phyloP scores from a whole-genome alignment of 1,140 invertebrate species.

The Drosophila takahashii region DNA sequence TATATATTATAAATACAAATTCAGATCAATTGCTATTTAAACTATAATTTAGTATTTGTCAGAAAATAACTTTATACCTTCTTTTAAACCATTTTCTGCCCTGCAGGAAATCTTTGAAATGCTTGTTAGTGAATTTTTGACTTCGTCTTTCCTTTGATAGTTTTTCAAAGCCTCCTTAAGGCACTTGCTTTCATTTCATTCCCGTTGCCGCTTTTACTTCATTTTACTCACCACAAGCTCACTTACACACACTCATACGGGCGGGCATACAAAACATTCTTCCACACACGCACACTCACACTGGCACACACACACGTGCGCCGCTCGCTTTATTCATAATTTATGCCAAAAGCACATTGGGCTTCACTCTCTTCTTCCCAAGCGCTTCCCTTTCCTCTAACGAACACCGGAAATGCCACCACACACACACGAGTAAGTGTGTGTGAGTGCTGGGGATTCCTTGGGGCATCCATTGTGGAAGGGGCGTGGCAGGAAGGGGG shows the following conservation, averaged over 20 bases:
- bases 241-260: slow-evolving; percentile 32
- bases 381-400: slow-evolving; percentile 54
- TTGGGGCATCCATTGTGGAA: slow-evolving; percentile 66
- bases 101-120: not conserved
- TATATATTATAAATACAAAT: no score
- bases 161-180: slow-evolving; percentile 40
- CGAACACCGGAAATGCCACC: slow-evolving; percentile 78
- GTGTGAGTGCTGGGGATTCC: slow-evolving; percentile 58
- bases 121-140: slow-evolving; percentile 25
- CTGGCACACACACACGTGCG: slow-evolving; percentile 53
- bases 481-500: slow-evolving; percentile 6
- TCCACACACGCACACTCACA: slow-evolving; percentile 15
- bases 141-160: slow-evolving; percentile 30
- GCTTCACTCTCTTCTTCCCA: slow-evolving; percentile 26
- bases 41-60: not conserved
- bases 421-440: slow-evolving; percentile 44
- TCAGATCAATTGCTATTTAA: not conserved
- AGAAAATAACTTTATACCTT: not conserved
- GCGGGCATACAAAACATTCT: slow-evolving; percentile 22
- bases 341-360: slow-evolving; percentile 81
- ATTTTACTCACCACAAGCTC: slow-evolving; percentile 71
- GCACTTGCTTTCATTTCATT: slow-evolving; percentile 80
- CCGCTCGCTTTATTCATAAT: slow-evolving; percentile 77
- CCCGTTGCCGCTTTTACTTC: slow-evolving; percentile 73
- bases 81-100: not conserved